Percentiles rank a stretch among this genome's conserved stretches.
Evolutionary conservation across 1,140 invertebrate species (phyloP).

Genomic region (Yoshiicerus persimilis): DNA sequence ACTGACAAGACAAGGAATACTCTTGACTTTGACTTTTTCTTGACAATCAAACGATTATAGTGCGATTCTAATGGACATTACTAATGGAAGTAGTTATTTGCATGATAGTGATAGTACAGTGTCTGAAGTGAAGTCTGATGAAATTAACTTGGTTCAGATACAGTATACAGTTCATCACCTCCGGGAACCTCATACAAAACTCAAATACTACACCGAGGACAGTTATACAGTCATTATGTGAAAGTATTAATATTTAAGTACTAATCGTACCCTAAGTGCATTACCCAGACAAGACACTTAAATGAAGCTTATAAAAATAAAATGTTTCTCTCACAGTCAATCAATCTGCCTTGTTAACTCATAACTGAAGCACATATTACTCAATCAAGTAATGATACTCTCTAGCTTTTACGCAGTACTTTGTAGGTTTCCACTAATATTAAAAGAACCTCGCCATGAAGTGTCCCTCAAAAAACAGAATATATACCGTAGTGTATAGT

Average conservation of each 20-base stretch:
- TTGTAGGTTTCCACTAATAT: too few species aligned
- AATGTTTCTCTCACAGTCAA: neutral
- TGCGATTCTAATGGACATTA: neutral
- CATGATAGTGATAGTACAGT: neutral
- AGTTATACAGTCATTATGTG: too few species aligned
- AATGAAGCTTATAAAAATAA: neutral
- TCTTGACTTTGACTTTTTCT: conserved; percentile 8
- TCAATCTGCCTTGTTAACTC: neutral
- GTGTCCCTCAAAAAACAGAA: neutral
- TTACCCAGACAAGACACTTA: neutral
- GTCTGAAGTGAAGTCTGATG: neutral
- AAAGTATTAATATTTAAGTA: too few species aligned
- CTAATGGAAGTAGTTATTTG: neutral
- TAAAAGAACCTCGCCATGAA: neutral
- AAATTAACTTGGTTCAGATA: neutral
- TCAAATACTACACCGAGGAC: too few species aligned
- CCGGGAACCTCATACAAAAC: too few species aligned
- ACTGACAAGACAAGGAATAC: neutral
- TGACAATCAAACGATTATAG: conserved; percentile 7
- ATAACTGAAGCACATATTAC: too few species aligned
- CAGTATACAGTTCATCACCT: neutral
- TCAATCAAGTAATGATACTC: too few species aligned
- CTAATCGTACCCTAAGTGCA: too few species aligned
- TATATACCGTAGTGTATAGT: neutral
- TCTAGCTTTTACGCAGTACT: too few species aligned